Conservation (phyloP, 2,113 vertebrate species). For the Orientallactaga bullata region DNA sequence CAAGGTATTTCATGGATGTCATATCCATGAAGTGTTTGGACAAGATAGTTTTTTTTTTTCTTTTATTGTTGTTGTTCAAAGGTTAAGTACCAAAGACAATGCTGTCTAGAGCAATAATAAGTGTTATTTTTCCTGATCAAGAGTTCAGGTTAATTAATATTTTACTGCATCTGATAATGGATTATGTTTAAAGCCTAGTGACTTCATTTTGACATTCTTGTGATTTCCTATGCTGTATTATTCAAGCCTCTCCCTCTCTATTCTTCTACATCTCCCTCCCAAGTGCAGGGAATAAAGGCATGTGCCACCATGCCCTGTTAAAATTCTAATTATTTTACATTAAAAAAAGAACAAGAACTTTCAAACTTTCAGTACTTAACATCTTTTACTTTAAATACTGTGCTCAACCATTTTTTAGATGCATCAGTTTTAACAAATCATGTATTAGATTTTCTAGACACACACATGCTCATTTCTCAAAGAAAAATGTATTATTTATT, state of each 20-base stretch:
- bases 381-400: slow-evolving; percentile 26
- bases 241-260: no score
- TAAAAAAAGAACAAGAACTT: slow-evolving; percentile 38
- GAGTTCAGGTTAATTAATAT: slow-evolving; percentile 93
- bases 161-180: slow-evolving; percentile 93
- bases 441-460: background rate
- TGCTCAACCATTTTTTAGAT: slow-evolving; percentile 29
- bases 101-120: slow-evolving; percentile 86
- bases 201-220: slow-evolving; percentile 92
- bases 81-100: slow-evolving; percentile 91
- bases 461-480: background rate
- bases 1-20: slow-evolving; percentile 61
- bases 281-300: no score
- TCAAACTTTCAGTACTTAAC: background rate
- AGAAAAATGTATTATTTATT: slow-evolving; percentile 22
- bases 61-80: slow-evolving; percentile 78
- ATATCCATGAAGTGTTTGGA: slow-evolving; percentile 78
- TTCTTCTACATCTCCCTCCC: no score
- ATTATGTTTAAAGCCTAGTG: slow-evolving; percentile 92
- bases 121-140: slow-evolving; percentile 89
- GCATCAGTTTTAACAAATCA: slow-evolving; percentile 7
- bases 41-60: background rate
- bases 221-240: slow-evolving; percentile 96
- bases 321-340: no score
- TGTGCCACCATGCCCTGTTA: no score